phyloP scores from a whole-genome alignment of 2,888 invertebrate species.

The Smittia aterrima region DNA sequence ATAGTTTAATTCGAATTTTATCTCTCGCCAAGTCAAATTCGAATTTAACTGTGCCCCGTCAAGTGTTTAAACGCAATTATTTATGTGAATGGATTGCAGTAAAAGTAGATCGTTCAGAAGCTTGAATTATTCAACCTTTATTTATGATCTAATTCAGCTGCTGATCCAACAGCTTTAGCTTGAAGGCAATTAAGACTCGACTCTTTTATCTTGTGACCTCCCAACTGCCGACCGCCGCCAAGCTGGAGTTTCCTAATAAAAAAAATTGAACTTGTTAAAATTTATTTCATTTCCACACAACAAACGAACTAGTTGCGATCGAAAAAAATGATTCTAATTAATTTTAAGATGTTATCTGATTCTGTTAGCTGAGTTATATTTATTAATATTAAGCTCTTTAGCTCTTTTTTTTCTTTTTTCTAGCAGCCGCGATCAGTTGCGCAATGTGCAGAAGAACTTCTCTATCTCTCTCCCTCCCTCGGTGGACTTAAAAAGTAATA shows the following conservation, averaged over 20 bases:
- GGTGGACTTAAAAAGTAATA: slow-evolving; percentile 14
- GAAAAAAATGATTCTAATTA: slow-evolving; percentile 29
- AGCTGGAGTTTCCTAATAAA: background rate
- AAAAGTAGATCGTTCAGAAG: background rate
- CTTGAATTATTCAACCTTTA: too few relatives aligned
- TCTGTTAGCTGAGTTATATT: background rate
- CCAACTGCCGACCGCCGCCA: background rate
- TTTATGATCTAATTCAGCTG: too few relatives aligned
- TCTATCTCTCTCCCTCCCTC: background rate
- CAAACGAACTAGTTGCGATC: background rate
- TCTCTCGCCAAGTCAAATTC: too few relatives aligned
- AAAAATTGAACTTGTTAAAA: slow-evolving; percentile 7
- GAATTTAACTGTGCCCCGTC: background rate
- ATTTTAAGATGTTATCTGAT: slow-evolving; percentile 34
- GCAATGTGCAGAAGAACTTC: slow-evolving; percentile 6
- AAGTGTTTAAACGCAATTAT: background rate
- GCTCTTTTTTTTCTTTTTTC: too few relatives aligned
- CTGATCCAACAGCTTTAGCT: background rate
- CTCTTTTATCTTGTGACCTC: slow-evolving; percentile 6
- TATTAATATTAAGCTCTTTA: background rate
- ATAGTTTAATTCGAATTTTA: too few relatives aligned
- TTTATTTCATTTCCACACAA: background rate
- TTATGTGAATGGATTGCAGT: background rate
- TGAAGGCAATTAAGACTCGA: background rate
- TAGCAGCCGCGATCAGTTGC: background rate